Base-by-base conservation (phyloP, 2,113 vertebrate genomes). In the Kobus ellipsiprymnus region DNA sequence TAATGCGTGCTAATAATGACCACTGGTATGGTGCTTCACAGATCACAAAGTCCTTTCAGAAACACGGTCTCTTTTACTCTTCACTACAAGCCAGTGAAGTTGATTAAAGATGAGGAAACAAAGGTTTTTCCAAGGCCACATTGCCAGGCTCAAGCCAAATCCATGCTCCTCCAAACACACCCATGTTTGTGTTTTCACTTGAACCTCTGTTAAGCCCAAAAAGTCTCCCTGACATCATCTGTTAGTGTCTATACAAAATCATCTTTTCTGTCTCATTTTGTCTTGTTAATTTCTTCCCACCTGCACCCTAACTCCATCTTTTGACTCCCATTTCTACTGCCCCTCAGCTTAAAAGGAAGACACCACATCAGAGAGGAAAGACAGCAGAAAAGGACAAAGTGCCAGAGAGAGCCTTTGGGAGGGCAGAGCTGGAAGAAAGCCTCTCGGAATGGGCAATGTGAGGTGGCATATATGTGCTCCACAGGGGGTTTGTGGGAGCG, bases 401-500 rank as follows among this genome's bases (percentile, higher is more conserved):
- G 16, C 3, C 59, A 60, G 67, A 33, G 84, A 54, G 27, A 54
- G 6, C 15, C 48, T 29, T 50, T 50, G 33, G 80, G 33, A 62
- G 2, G 23, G 9, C 57, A 5, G 13, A 46, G 36, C 44, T 84
- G 80, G 71, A 83, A 91, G 25, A 44, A 17, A 67, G 44, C 29
- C n/a, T 59, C n/a, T 59, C 46, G 52, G 90, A 90, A 71, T 0
- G 3, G 54, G 29, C 77, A 50, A 8, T 9, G 77, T 30, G 6
- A 50, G 23, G 14, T 40, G 16, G 10, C 12, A n/a, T 17, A 0
- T 33, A 30, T 36, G 1, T 30, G 16, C 48, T 55, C 57, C 44
- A 55, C 4, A 33, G 0, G 2, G 25, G 9, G 1, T 5, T 12
- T 19, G 30, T 36, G n/a, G 55, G 33, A n/a, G 3, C 2, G 7